These are phyloP conservation scores for Morus bassanus DNA, from an alignment of 2,797 vertebrate genomes.

Conservation along the genomic window DNA sequence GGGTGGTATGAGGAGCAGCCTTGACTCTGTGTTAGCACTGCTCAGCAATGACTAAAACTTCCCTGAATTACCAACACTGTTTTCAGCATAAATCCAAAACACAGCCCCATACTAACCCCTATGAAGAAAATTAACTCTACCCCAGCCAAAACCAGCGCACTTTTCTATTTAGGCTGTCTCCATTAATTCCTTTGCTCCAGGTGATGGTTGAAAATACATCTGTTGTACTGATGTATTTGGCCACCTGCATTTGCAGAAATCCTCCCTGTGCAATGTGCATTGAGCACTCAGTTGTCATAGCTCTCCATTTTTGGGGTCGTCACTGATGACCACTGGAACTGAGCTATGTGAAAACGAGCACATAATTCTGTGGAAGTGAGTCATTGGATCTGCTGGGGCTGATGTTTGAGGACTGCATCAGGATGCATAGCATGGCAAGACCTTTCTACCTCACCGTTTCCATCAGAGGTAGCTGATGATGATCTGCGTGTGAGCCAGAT, in stretches of 20 bases:
- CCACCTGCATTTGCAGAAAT: not conserved
- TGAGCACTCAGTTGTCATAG: not conserved
- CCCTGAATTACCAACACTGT: too few species aligned
- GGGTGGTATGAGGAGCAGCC: too few species aligned
- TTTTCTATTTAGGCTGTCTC: not conserved
- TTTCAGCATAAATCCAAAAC: too few species aligned
- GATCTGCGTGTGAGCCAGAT: not conserved
- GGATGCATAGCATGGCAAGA: not conserved
- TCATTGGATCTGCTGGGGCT: not conserved
- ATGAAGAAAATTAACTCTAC: too few species aligned
- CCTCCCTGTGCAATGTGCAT: rapidly evolving
- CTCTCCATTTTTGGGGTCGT: not conserved
- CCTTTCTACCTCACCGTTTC: not conserved
- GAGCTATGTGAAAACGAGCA: not conserved
- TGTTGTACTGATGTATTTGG: not conserved
- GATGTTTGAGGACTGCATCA: not conserved
- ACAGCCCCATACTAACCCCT: too few species aligned
- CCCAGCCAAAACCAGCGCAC: too few species aligned
- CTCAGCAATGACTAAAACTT: too few species aligned
- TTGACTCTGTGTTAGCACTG: too few species aligned
- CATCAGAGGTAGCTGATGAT: not conserved
- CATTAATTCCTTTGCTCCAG: not conserved
- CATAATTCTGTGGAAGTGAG: not conserved
- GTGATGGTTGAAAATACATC: not conserved
- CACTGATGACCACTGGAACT: not conserved